Evolutionary conservation across 2,797 vertebrate genomes (phyloP), one percentile per base, ranked within the genome.

Genomic region (Erithacus rubecula): DNA sequence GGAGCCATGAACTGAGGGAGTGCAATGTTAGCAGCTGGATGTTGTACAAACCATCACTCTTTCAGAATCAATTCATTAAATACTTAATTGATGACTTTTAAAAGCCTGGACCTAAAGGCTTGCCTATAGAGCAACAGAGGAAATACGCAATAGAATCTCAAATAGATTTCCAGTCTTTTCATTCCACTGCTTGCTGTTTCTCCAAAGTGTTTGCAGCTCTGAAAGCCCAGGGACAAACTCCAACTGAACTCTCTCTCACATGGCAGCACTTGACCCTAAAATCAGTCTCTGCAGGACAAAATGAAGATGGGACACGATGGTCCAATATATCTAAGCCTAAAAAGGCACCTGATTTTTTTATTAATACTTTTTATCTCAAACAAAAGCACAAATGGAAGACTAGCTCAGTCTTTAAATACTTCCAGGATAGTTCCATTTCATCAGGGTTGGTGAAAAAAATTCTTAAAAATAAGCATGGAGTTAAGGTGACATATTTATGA

Each of bases 401-500:
- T 58, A 82, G 5, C 22, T 81, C 60, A 55, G 21, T 52, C 79
- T 90, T 88, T 95, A 81, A 90, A 44, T 69, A 63, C 59, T 95
- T 90, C 56, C 87, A 84, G 83, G 69, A 74, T 23, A 77, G 47
- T 60, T 95, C 69, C 52, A 87, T 91, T 71, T 94, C 85, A 85
- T 93, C 46, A 46, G 67, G 90, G 67, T 77, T 88, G 87, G 76
- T 93, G 92, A 90, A 95, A 90, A 90, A 90, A 87, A 91, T 91
- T 95, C 84, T 87, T 75, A 72, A 85, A 94, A 95, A 85, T 68
- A 92, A 90, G 62, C 49, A 80, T 58, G 58, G 56, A 74, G 63
- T 44, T 95, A 36, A 96, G 92, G 53, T 94, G 96, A 97, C 94
- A 95, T 96, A 97, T 98, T 98, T 98, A 98, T 94, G 97, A 97